A percentile compares a stretch with the other conserved stretches of the same genome.
Conservation (phyloP, 2,888 invertebrate species). For the Sphaeridia pumilis region DNA sequence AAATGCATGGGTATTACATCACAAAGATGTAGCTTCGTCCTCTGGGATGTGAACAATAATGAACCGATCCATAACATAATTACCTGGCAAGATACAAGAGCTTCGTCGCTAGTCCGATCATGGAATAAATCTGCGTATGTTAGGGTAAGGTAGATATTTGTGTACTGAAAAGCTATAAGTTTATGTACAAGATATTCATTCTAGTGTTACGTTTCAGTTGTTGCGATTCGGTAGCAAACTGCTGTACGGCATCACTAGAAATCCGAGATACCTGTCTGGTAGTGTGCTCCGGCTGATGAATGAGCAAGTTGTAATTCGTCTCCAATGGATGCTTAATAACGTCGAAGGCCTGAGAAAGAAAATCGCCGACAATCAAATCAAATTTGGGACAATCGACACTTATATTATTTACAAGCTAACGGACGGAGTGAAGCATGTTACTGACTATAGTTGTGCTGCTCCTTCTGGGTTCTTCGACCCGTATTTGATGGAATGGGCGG, state of each 20-base stretch:
- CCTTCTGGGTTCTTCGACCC: conserved; percentile 90
- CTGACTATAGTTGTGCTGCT: conserved; percentile 82
- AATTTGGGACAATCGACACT: conserved; percentile 80
- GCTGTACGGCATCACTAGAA: conserved; percentile 63
- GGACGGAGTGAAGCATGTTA: conserved; percentile 50
- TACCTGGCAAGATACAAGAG: conserved; percentile 80
- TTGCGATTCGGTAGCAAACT: conserved; percentile 55
- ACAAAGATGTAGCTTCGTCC: conserved; percentile 68
- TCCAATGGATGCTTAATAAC: conserved; percentile 67
- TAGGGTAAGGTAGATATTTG: conserved; percentile 43
- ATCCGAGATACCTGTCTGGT: conserved; percentile 68
- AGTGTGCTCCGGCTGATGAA: conserved; percentile 75
- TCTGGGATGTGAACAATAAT: conserved; percentile 62
- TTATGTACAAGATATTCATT: background rate
- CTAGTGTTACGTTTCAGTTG: conserved; percentile 40
- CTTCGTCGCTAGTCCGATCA: conserved; percentile 56
- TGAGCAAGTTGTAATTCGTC: conserved; percentile 65
- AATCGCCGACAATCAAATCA: conserved; percentile 48
- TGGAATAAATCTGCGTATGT: conserved; percentile 67
- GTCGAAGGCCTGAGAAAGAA: conserved; percentile 52
- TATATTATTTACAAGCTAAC: conserved; percentile 57
- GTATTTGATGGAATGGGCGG: conserved; percentile 75
- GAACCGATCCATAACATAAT: conserved; percentile 69
- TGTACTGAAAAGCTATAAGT: background rate
- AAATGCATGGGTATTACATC: conserved; percentile 71